phyloP scores from a whole-genome alignment of 2,888 invertebrate genomes.

The Cryptocheilus praepositus region DNA sequence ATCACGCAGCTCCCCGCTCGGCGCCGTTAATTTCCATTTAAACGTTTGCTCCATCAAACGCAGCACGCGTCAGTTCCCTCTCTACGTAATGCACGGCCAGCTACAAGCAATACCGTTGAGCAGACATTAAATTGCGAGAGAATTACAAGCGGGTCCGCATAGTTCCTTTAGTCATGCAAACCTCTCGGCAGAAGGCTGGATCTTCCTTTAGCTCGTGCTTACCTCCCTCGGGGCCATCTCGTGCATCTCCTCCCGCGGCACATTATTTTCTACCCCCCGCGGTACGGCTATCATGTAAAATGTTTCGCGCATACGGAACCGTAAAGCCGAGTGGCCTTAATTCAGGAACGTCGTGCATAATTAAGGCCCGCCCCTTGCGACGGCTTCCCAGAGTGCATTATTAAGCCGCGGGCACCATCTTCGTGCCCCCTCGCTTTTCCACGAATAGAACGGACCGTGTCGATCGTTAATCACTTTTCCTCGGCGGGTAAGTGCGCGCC shows the following conservation, averaged over 20 bases:
- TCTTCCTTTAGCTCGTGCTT: background rate
- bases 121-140: constrained; percentile 1
- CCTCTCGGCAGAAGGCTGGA: background rate
- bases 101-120: background rate
- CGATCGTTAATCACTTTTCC: constrained; percentile 30
- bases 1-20: no score
- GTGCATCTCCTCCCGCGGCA: constrained; percentile 18
- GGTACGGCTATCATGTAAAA: constrained; percentile 48
- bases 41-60: background rate
- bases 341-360: constrained; percentile 44
- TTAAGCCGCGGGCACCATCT: background rate
- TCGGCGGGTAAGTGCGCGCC: constrained; percentile 11
- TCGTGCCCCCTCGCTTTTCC: no score
- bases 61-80: background rate
- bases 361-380: constrained; percentile 32
- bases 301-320: constrained; percentile 36
- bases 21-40: no score
- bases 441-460: constrained; percentile 10
- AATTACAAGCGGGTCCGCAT: background rate
- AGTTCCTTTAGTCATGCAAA: background rate
- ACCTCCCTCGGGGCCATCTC: constrained; percentile 8
- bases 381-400: constrained; percentile 8
- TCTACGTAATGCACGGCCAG: no score
- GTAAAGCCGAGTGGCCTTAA: constrained; percentile 48
- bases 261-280: constrained; percentile 42